phyloP scores from a whole-genome alignment of 2,113 vertebrate species.

The Neopipo cinnamomea region DNA sequence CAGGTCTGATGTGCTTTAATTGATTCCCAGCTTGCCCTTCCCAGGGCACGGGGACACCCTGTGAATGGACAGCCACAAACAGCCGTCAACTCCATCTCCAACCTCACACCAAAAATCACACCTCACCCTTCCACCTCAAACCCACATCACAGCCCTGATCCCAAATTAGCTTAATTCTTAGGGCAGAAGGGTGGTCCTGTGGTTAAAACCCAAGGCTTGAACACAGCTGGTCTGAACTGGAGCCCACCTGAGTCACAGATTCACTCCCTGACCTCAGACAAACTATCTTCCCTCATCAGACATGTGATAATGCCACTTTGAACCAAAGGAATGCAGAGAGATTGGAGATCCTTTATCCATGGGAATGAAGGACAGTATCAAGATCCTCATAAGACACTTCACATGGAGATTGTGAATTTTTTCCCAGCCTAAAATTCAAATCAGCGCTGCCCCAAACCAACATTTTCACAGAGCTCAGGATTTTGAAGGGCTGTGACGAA shows the following conservation, averaged over 20 bases:
- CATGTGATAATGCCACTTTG: fast-evolving
- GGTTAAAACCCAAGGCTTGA: not conserved
- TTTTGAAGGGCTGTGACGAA: not conserved
- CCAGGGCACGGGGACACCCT: not conserved
- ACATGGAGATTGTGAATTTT: not conserved
- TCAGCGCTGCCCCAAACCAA: not conserved
- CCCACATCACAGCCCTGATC: fast-evolving
- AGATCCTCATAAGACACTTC: not conserved
- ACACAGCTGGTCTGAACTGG: not conserved
- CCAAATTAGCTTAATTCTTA: not conserved
- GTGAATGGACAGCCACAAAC: slow-evolving; percentile 32
- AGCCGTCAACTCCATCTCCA: not conserved
- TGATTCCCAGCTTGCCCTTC: not conserved
- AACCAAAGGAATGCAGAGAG: not conserved
- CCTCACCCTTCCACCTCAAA: not conserved
- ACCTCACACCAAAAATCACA: not conserved
- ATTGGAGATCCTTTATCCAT: not conserved
- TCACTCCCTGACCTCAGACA: not conserved
- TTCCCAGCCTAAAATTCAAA: not conserved
- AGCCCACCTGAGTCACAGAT: not conserved
- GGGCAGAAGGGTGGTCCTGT: fast-evolving
- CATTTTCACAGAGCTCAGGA: not conserved
- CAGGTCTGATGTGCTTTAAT: not conserved
- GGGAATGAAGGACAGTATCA: not conserved
- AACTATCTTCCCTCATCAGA: not conserved